Evolutionary conservation across 1,140 invertebrate genomes (phyloP).

Genomic region (Micrasema longulum): DNA sequence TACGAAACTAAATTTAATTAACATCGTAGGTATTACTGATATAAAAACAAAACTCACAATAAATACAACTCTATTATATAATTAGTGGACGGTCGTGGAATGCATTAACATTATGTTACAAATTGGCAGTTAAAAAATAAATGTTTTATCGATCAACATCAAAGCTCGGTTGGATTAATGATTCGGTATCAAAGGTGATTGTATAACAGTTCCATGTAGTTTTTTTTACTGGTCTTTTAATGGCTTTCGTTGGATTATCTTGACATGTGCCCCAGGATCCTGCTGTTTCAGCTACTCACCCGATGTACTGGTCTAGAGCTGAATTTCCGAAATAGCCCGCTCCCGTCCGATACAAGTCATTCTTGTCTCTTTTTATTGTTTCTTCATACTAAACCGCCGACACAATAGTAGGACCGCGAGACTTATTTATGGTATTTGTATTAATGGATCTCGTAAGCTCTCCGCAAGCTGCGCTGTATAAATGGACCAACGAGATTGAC

Average conservation of each 20-base stretch:
- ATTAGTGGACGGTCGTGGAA: no score
- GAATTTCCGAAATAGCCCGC: slow-evolving; percentile 35
- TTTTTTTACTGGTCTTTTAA: slow-evolving; percentile 17
- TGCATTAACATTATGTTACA: no score
- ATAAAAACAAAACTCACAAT: no score
- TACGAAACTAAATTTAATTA: no score
- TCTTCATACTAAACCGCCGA: slow-evolving; percentile 9
- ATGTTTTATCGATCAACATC: not conserved
- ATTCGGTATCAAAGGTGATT: slow-evolving; percentile 10
- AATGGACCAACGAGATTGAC: no score
- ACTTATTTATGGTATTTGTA: slow-evolving; percentile 41
- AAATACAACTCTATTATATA: no score
- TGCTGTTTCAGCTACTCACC: not conserved
- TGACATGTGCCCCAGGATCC: slow-evolving; percentile 13
- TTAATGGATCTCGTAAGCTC: slow-evolving; percentile 7
- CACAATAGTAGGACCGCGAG: slow-evolving; percentile 34
- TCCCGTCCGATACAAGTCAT: slow-evolving; percentile 33
- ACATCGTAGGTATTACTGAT: no score
- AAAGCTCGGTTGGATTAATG: not conserved
- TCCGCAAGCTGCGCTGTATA: not conserved
- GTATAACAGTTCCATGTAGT: not conserved
- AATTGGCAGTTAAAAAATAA: no score
- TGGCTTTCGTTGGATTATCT: not conserved
- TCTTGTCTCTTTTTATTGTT: slow-evolving; percentile 35
- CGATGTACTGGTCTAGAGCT: slow-evolving; percentile 1